Conservation (phyloP, 2,113 vertebrate genomes). For the Nettapus auritus region DNA sequence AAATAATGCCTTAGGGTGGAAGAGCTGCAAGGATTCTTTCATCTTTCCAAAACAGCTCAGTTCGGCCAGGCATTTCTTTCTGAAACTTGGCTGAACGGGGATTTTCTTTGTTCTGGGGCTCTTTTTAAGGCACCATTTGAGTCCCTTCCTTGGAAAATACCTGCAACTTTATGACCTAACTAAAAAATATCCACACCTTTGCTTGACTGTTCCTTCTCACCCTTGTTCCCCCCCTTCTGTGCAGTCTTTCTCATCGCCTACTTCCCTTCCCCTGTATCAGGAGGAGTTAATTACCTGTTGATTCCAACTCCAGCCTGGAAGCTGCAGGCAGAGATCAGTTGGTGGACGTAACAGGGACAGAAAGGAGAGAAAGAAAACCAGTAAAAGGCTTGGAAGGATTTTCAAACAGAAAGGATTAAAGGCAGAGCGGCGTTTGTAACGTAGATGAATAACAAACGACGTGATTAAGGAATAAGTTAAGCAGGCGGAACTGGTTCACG, state of each 20-base stretch:
- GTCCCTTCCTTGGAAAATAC: background rate
- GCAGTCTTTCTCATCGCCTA: background rate
- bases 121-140: background rate
- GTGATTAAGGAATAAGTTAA: background rate
- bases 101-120: background rate
- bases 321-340: background rate
- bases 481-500: background rate
- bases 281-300: background rate
- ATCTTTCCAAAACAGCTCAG: background rate
- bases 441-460: background rate
- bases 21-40: background rate
- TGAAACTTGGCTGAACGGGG: background rate
- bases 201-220: background rate
- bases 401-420: background rate
- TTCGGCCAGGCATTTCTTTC: background rate
- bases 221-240: background rate
- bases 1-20: background rate
- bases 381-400: background rate
- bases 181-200: background rate
- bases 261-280: background rate
- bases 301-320: background rate
- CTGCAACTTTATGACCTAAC: background rate
- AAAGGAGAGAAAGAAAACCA: background rate
- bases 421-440: background rate
- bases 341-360: background rate